These are phyloP conservation scores for Cebus imitator DNA, from an alignment of 2,113 vertebrate species.

Conservation along the genomic window DNA sequence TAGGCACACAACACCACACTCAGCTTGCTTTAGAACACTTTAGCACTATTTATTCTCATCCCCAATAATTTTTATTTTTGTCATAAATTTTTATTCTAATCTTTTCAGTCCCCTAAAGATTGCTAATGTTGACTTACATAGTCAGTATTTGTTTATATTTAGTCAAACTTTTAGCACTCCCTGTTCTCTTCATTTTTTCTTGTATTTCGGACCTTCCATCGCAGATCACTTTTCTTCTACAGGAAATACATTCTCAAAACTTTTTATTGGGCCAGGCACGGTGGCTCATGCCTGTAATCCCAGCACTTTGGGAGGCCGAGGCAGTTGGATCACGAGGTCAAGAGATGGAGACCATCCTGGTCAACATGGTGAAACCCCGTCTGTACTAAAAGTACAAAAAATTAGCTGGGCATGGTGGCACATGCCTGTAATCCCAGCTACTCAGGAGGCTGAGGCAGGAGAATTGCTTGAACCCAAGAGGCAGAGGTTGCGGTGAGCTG, in stretches of 20 bases:
- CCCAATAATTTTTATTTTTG: background rate
- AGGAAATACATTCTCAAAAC: background rate
- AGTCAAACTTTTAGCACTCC: background rate
- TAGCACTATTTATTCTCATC: background rate
- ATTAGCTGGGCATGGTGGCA: no score
- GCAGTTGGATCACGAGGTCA: no score
- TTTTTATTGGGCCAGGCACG: background rate
- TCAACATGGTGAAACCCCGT: no score
- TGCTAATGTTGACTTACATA: background rate
- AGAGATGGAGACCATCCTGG: no score
- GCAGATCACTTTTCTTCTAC: background rate
- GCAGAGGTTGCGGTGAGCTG: no score
- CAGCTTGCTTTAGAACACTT: background rate
- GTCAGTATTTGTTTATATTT: background rate
- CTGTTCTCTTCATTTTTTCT: background rate
- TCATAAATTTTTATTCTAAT: background rate
- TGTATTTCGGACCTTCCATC: no score
- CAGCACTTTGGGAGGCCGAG: no score
- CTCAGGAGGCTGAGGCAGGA: no score
- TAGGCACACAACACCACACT: background rate
- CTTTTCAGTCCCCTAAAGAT: background rate
- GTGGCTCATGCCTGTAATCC: no score
- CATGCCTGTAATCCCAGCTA: no score
- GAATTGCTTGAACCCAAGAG: no score
- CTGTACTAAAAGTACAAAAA: no score